Conservation (phyloP, 2,888 invertebrate genomes). For the Cantharis rufa region DNA sequence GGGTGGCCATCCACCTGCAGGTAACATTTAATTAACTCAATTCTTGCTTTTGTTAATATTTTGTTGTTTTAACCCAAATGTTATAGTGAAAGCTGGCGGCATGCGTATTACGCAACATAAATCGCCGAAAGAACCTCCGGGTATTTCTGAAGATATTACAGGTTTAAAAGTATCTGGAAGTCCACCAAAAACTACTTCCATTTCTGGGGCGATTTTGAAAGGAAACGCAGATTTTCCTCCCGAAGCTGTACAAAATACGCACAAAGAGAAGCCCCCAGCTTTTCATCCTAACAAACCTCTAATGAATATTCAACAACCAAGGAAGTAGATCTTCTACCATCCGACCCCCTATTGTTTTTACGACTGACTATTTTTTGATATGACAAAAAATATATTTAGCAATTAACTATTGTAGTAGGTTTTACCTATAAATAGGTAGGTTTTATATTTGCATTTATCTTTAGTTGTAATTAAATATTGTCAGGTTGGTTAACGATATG, state of each 20-base stretch:
- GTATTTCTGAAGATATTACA: constrained; percentile 71
- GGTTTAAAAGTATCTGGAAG: constrained; percentile 76
- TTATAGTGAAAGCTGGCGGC: constrained; percentile 85
- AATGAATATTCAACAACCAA: constrained; percentile 83
- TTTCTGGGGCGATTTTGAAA: constrained; percentile 79
- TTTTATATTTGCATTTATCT: neutral
- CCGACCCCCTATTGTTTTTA: neutral
- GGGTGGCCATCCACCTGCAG: constrained; percentile 89
- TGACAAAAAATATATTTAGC: neutral
- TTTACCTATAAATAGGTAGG: neutral
- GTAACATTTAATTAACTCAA: constrained; percentile 58
- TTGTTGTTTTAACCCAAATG: neutral
- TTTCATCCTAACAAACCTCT: constrained; percentile 63
- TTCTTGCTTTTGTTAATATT: constrained; percentile 20
- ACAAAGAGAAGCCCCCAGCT: constrained; percentile 75
- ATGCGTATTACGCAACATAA: constrained; percentile 92
- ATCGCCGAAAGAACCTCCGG: constrained; percentile 67
- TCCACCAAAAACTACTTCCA: constrained; percentile 75
- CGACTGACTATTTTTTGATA: constrained; percentile 12
- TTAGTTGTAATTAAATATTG: neutral
- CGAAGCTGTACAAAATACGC: constrained; percentile 84
- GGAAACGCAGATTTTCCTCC: constrained; percentile 88
- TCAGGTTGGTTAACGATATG: neutral
- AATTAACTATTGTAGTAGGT: neutral
- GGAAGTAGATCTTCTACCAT: constrained; percentile 69